phyloP scores from a whole-genome alignment of 1,140 invertebrate genomes.

The Brachionus angularis region DNA sequence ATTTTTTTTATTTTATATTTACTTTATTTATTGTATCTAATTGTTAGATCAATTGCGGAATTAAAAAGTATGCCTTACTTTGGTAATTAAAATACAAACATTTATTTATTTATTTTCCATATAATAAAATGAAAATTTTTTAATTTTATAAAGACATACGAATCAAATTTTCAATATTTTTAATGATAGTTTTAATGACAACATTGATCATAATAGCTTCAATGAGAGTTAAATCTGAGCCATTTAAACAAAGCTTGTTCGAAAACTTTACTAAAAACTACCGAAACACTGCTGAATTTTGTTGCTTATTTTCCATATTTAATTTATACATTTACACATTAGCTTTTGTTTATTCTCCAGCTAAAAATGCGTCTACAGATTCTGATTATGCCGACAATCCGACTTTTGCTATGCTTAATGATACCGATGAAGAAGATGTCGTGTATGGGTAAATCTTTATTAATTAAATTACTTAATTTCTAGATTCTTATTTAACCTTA shows the following conservation, averaged over 20 bases:
- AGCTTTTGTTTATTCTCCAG: slow-evolving; percentile 88
- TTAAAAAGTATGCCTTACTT: slow-evolving; percentile 92
- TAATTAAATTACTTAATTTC: not conserved
- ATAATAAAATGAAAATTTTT: not conserved
- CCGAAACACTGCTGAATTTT: slow-evolving; percentile 83
- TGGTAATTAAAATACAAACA: slow-evolving; percentile 65
- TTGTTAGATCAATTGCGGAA: slow-evolving; percentile 85
- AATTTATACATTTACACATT: slow-evolving; percentile 90
- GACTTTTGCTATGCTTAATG: slow-evolving; percentile 91
- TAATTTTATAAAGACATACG: slow-evolving; percentile 70
- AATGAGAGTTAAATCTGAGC: slow-evolving; percentile 76
- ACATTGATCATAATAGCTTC: slow-evolving; percentile 73
- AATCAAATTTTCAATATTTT: slow-evolving; percentile 79
- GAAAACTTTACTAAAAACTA: slow-evolving; percentile 78
- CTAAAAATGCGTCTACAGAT: slow-evolving; percentile 76
- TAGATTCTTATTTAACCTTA: not conserved
- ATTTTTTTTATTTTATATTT: slow-evolving; percentile 76
- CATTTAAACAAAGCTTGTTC: slow-evolving; percentile 87
- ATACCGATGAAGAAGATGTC: slow-evolving; percentile 88
- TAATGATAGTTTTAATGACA: slow-evolving; percentile 76
- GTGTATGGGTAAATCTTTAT: slow-evolving; percentile 70
- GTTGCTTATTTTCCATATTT: slow-evolving; percentile 86
- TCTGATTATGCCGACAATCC: slow-evolving; percentile 88
- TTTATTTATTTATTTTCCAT: not conserved
- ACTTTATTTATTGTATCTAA: slow-evolving; percentile 74